Percentiles rank a stretch among this genome's conserved stretches.
Conservation (phyloP, 2,888 invertebrate species). For the Heliconius hortense region DNA sequence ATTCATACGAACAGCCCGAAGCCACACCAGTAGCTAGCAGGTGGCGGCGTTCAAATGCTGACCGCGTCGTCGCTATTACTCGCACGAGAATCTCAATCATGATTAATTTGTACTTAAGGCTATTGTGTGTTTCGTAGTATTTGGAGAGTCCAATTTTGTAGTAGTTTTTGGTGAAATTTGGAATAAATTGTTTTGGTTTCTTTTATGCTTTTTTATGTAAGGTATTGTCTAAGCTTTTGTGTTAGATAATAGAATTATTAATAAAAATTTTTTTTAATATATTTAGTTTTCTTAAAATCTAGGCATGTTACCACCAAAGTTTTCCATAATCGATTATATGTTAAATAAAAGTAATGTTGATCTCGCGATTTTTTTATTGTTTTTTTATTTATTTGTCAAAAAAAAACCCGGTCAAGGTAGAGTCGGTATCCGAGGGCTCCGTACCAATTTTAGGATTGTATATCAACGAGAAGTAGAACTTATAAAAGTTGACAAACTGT, state of each 20-base stretch:
- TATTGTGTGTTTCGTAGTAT: constrained; percentile 20
- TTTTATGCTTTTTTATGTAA: background rate
- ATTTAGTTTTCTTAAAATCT: too few species aligned
- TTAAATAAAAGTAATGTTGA: too few species aligned
- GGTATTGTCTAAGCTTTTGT: too few species aligned
- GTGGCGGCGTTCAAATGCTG: constrained; percentile 35
- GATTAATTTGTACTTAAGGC: constrained; percentile 27
- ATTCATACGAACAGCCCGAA: constrained; percentile 26
- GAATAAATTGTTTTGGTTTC: background rate
- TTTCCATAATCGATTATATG: too few species aligned
- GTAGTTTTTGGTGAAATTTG: background rate
- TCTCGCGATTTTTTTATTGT: background rate
- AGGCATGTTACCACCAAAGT: too few species aligned
- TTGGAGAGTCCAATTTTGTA: background rate
- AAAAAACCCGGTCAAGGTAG: too few species aligned
- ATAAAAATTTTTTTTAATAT: too few species aligned
- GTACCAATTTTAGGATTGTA: too few species aligned
- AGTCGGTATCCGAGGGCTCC: too few species aligned
- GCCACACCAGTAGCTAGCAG: constrained; percentile 31
- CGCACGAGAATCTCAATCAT: constrained; percentile 36
- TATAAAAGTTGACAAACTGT: too few species aligned
- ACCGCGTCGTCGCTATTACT: constrained; percentile 32
- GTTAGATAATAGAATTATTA: too few species aligned
- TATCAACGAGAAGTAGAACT: too few species aligned
- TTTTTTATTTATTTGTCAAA: background rate